Conservation (phyloP, 23 tunicate species). For the Trididemnum nubilum region DNA sequence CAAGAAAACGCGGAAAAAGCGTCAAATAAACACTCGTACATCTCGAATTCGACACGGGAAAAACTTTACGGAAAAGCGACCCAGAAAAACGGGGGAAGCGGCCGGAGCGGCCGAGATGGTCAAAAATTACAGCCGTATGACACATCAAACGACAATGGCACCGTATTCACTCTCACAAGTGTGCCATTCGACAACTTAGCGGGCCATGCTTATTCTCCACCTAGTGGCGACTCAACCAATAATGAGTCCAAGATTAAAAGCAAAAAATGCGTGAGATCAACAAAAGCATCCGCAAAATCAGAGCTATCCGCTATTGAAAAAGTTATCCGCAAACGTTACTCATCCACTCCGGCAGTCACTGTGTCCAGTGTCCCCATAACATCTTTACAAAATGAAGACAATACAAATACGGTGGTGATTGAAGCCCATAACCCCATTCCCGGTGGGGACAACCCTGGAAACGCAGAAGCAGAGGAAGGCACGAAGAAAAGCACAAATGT, state of each 20-base stretch:
- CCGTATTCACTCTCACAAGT: neutral
- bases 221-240: neutral
- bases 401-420: neutral
- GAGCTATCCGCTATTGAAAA: slow-evolving; percentile 32
- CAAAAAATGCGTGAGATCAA: neutral
- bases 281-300: slow-evolving; percentile 20
- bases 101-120: neutral
- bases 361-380: slow-evolving; percentile 21
- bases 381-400: slow-evolving; percentile 25
- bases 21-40: slow-evolving; percentile 11
- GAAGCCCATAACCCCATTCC: slow-evolving; percentile 9
- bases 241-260: neutral
- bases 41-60: slow-evolving; percentile 38
- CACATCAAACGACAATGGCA: neutral
- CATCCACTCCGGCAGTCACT: slow-evolving; percentile 28
- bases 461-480: neutral
- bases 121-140: neutral
- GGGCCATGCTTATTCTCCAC: neutral
- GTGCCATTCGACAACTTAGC: neutral
- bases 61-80: slow-evolving; percentile 43
- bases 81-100: neutral
- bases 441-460: neutral
- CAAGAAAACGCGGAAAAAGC: slow-evolving; percentile 41
- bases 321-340: slow-evolving; percentile 28
- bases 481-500: neutral